Percentiles rank a stretch among this genome's conserved stretches.
phyloP scores from a whole-genome alignment of 2,888 invertebrate genomes.

The Eueremaeus valkanovi region DNA sequence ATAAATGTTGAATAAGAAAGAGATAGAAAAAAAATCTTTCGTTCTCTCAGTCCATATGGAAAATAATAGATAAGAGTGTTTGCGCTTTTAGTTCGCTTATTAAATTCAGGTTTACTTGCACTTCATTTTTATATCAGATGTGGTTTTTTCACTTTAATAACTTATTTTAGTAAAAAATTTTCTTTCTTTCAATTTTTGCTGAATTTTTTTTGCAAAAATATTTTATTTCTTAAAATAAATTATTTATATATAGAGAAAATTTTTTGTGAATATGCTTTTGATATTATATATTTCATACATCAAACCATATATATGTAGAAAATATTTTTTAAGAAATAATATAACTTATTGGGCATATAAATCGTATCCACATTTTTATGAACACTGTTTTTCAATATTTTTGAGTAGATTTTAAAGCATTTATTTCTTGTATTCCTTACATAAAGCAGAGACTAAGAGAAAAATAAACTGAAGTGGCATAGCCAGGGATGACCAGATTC shows the following conservation, averaged over 20 bases:
- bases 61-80: constrained; percentile 11
- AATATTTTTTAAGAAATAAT: background rate
- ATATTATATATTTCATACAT: constrained; percentile 22
- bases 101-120: constrained; percentile 11
- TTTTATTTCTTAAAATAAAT: constrained; percentile 29
- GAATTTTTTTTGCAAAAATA: background rate
- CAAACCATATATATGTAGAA: background rate
- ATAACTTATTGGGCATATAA: constrained; percentile 18
- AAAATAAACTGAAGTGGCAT: too few species aligned
- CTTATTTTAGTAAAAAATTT: constrained; percentile 24
- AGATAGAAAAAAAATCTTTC: too few species aligned
- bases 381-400: constrained; percentile 10
- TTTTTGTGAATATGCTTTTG: background rate
- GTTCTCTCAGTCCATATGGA: too few species aligned
- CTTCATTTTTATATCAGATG: constrained; percentile 16
- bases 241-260: constrained; percentile 10
- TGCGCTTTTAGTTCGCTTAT: background rate
- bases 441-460: too few species aligned
- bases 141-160: constrained; percentile 29
- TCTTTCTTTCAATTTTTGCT: background rate
- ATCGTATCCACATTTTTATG: background rate
- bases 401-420: background rate
- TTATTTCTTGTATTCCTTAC: background rate
- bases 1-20: constrained; percentile 17
- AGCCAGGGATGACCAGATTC: too few species aligned